These are phyloP conservation scores for Chloroceryle aenea DNA, from an alignment of 2,113 vertebrate species.

Conservation along the genomic window DNA sequence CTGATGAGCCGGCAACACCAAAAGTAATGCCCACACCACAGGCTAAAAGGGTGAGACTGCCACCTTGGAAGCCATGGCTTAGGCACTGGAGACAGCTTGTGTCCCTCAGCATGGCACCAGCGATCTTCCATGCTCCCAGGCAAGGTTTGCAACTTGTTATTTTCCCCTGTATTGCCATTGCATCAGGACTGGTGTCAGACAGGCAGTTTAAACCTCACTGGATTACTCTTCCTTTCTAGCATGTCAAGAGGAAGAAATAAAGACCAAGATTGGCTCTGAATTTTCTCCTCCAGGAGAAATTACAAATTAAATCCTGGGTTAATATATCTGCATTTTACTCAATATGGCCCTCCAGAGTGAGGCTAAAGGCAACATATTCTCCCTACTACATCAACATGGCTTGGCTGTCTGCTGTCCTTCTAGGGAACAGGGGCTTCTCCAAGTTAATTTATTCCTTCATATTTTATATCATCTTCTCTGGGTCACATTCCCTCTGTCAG, in stretches of 20 bases:
- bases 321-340: background rate
- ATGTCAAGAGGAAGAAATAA: background rate
- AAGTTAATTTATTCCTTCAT: background rate
- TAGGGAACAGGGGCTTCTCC: background rate
- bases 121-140: background rate
- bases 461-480: background rate
- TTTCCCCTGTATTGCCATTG: background rate
- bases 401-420: background rate
- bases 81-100: background rate
- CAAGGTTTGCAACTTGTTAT: slow-evolving; percentile 37
- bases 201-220: background rate
- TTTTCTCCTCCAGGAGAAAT: background rate
- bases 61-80: background rate
- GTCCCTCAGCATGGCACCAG: background rate
- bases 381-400: background rate
- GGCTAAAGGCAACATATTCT: background rate
- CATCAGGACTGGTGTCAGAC: background rate
- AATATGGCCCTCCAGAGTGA: background rate
- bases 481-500: background rate
- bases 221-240: slow-evolving; percentile 1
- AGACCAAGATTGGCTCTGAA: background rate
- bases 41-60: slow-evolving; percentile 5
- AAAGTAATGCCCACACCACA: slow-evolving; percentile 14
- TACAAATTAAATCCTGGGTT: background rate
- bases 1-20: background rate